Evolutionary conservation across 2,113 vertebrate genomes (phyloP), one percentile per base, ranked within the genome.

Genomic region (Crotophaga sulcirostris): DNA sequence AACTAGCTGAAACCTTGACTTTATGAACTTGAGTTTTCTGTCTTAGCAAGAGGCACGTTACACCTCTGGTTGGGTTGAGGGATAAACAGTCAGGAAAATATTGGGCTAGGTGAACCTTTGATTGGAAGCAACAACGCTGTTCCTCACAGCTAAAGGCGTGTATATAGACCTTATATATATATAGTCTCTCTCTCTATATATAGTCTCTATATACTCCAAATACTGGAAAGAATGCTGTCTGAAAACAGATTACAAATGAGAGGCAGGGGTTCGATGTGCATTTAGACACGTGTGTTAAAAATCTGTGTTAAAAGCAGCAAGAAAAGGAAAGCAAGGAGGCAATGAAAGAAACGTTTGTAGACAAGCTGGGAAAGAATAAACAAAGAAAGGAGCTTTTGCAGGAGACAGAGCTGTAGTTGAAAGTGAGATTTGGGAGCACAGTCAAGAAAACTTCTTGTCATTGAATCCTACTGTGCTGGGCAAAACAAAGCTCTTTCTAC

Each of bases 361-460:
- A 14, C n/a, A 38, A 82, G 59, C 78, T 60, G 29, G 42, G 68
- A 87, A 36, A 91, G 84, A 84, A 91, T 90, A 88, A 96, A 93
- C 56, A 84, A 91, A 69, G 79, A 69, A 89, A 88, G 0, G 3
- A 91, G 51, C 54, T 79, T 91, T 85, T 24, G 9, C 13, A 63
- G 75, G 54, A 93, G 87, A 74, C 89, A 88, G 67, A 85, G n/a
- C 33, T 91, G 36, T 73, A 68, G 74, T 11, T 91, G 78, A 60
- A 96, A 95, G 70, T 91, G 70, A 91, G 55, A 51, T 85, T 96
- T 96, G 93, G 93, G 72, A 94, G 8, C 0, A 0, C 42, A 85
- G 85, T 94, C 93, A 94, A n/a, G 89, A 85, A 90, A 88, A 91
- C 82, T 92, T 93, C 85, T 86, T 83, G 90, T 94, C 45, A 70